Conservation (phyloP, 1,140 invertebrate genomes). For the Drosophila jambulina region DNA sequence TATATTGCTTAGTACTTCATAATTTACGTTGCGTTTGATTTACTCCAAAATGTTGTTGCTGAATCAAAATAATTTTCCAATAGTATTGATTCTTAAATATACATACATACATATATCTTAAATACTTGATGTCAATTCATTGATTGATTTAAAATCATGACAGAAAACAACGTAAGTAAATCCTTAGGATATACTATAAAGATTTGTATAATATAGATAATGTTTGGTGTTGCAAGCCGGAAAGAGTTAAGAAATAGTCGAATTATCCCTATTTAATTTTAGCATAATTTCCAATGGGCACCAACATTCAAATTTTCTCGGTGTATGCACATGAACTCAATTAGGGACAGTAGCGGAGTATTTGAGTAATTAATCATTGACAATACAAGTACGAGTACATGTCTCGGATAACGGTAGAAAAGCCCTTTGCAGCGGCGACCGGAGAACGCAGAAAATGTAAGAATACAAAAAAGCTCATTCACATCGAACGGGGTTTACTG, state of each 20-base stretch:
- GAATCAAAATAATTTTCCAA: not conserved
- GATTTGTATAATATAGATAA: not conserved
- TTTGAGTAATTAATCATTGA: constrained; percentile 66
- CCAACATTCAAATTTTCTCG: not conserved
- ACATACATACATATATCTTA: too few relatives aligned
- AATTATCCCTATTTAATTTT: too few relatives aligned
- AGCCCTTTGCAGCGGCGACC: constrained; percentile 39
- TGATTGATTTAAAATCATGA: not conserved
- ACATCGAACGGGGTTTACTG: constrained; percentile 44
- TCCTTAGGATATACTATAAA: not conserved
- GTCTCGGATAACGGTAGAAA: constrained; percentile 39
- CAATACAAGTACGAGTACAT: constrained; percentile 34
- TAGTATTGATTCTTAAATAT: not conserved
- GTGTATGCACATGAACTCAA: constrained; percentile 61
- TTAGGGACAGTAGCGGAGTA: constrained; percentile 61
- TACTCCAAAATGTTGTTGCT: not conserved
- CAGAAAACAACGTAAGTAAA: not conserved
- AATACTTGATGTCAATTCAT: not conserved
- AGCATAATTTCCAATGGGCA: not conserved
- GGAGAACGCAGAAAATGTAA: constrained; percentile 19
- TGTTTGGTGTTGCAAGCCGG: too few relatives aligned
- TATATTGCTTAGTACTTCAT: not conserved
- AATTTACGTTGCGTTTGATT: not conserved
- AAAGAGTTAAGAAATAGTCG: too few relatives aligned
- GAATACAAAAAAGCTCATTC: constrained; percentile 34